Conservation (phyloP, 2,113 vertebrate genomes). For the Eudyptes chrysolophus region DNA sequence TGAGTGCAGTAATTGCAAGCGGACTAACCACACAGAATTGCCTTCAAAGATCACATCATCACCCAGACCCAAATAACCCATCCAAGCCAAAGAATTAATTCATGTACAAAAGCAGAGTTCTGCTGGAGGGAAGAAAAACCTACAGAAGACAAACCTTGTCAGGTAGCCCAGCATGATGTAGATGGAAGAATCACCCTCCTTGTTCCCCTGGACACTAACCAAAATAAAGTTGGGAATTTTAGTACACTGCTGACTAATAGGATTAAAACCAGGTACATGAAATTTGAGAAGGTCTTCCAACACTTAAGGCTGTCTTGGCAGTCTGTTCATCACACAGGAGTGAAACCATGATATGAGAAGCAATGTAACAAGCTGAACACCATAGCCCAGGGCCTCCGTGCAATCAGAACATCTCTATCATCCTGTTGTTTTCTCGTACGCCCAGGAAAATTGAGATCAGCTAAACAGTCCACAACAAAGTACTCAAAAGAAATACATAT, state of each 20-base stretch:
- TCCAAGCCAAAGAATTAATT: neutral
- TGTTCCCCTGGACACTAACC: neutral
- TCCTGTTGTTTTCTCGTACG: neutral
- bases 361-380: neutral
- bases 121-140: neutral
- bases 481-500: neutral
- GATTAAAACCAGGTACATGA: conserved; percentile 21
- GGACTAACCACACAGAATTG: neutral
- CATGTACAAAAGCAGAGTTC: neutral
- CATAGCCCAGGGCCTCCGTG: neutral
- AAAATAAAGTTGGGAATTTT: conserved; percentile 28
- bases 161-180: neutral
- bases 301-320: neutral
- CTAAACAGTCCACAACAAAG: neutral
- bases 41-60: neutral
- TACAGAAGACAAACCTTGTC: neutral
- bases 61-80: neutral
- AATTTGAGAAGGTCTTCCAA: neutral
- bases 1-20: neutral
- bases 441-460: neutral
- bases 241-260: neutral
- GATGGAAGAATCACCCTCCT: neutral
- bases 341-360: neutral
- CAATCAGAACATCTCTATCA: neutral
- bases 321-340: neutral